Conservation (phyloP, 2,113 vertebrate genomes). For the Kryptolebias marmoratus region DNA sequence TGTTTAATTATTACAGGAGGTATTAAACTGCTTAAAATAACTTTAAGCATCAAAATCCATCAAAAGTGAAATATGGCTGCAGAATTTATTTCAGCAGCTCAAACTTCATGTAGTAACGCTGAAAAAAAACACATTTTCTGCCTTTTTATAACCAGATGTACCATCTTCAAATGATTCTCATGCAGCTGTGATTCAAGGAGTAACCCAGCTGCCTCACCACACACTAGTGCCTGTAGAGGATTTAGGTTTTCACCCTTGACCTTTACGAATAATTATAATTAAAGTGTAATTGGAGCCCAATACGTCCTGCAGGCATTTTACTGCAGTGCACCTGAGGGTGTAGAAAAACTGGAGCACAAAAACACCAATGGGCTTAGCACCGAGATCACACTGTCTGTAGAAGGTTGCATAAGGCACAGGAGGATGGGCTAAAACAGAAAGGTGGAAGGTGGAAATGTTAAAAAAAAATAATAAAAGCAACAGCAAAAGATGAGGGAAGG, state of each 20-base stretch:
- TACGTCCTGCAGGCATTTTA: conserved; percentile 26
- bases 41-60: too few species aligned
- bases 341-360: conserved; percentile 52
- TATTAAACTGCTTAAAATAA: too few species aligned
- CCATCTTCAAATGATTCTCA: background rate
- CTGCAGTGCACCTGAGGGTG: conserved; percentile 27
- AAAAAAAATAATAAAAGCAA: background rate
- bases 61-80: background rate
- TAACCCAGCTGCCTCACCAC: background rate
- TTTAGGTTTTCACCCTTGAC: conserved; percentile 28
- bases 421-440: background rate
- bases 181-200: background rate
- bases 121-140: background rate
- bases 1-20: too few species aligned
- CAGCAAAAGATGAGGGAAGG: background rate
- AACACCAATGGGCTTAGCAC: conserved; percentile 40
- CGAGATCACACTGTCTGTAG: conserved; percentile 7
- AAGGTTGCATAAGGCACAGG: conserved; percentile 4
- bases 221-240: background rate
- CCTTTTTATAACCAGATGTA: background rate
- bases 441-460: background rate
- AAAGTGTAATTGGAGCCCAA: conserved; percentile 58
- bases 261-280: conserved; percentile 41
- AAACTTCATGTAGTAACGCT: background rate
- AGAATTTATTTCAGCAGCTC: conserved; percentile 5